These are phyloP conservation scores for Dendropsophus ebraccatus DNA, from an alignment of 2,113 vertebrate genomes.

Conservation along the genomic window DNA sequence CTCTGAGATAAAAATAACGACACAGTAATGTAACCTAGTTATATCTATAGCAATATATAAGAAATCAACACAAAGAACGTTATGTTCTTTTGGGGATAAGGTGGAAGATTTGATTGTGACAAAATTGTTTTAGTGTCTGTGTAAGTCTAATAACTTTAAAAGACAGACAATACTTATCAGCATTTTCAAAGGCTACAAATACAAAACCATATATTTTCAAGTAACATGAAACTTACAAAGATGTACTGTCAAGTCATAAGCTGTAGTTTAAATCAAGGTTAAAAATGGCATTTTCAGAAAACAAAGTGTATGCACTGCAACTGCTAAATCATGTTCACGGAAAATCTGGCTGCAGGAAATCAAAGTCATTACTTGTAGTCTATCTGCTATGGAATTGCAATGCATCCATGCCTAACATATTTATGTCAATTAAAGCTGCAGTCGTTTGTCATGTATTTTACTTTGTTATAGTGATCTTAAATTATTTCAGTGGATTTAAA, in stretches of 20 bases:
- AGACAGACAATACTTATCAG: slow-evolving; percentile 39
- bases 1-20: neutral
- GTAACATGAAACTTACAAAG: slow-evolving; percentile 41
- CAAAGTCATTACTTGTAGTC: neutral
- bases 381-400: neutral
- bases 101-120: slow-evolving; percentile 30
- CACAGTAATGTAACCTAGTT: neutral
- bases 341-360: neutral
- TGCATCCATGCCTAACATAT: neutral
- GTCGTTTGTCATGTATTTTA: too few relatives aligned
- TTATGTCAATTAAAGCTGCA: too few relatives aligned
- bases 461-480: too few relatives aligned
- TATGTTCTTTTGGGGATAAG: neutral
- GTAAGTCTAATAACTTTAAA: slow-evolving; percentile 40
- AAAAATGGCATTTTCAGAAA: slow-evolving; percentile 44
- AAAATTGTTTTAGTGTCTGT: slow-evolving; percentile 47
- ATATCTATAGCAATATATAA: slow-evolving; percentile 5
- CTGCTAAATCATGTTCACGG: slow-evolving; percentile 30
- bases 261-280: slow-evolving; percentile 45
- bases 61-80: slow-evolving; percentile 12
- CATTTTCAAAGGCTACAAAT: slow-evolving; percentile 37
- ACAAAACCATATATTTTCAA: slow-evolving; percentile 14
- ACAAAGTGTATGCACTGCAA: slow-evolving; percentile 36
- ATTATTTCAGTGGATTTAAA: too few relatives aligned
- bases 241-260: slow-evolving; percentile 45